phyloP scores from a whole-genome alignment of 2,888 invertebrate genomes.

The Magallana nippona region DNA sequence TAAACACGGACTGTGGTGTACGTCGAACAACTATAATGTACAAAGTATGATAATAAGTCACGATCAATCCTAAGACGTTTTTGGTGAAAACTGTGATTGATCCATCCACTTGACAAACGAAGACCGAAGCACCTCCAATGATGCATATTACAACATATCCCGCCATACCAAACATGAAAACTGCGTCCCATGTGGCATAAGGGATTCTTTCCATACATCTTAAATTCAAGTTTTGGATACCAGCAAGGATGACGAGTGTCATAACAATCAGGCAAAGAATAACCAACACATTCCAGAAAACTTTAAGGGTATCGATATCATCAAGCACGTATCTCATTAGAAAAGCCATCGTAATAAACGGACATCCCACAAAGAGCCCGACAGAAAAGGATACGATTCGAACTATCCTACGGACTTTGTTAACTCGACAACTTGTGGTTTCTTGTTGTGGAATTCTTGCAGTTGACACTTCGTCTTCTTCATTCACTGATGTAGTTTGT shows the following conservation, averaged over 20 bases:
- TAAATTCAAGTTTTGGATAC: background rate
- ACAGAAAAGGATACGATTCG: background rate
- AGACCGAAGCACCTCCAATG: background rate
- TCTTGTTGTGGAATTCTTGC: background rate
- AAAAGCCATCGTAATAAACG: background rate
- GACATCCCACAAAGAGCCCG: background rate
- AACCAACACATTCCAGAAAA: background rate
- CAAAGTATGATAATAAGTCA: background rate
- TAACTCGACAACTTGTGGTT: background rate
- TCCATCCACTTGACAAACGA: background rate
- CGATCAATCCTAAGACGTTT: background rate
- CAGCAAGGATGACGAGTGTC: background rate
- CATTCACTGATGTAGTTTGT: background rate
- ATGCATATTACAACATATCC: background rate
- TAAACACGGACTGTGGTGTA: background rate
- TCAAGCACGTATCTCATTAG: background rate
- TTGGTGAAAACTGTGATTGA: background rate
- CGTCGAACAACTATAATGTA: background rate
- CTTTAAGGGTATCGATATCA: background rate
- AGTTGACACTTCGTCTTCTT: background rate
- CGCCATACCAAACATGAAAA: conserved; percentile 1
- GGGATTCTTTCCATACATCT: background rate
- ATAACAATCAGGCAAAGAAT: background rate
- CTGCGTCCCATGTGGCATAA: background rate
- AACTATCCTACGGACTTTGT: background rate